Evolutionary conservation across 92 coral and sea anemone genomes (phyloP).

Genomic region (Meandrina meandrites): DNA sequence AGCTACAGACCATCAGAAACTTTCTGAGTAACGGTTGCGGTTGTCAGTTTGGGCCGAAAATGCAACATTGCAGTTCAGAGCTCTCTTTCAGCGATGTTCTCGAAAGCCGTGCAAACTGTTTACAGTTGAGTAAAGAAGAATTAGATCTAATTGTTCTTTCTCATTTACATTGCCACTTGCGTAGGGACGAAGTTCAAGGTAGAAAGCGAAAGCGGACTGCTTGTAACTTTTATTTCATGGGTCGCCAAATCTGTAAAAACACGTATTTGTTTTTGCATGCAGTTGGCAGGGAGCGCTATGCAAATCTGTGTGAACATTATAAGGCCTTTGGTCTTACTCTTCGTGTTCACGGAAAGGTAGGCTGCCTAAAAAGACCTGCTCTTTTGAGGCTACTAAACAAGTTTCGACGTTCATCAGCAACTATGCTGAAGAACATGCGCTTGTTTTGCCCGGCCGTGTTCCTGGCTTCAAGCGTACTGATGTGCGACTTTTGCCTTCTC

Average conservation of each 20-base stretch:
- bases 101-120: too few species aligned
- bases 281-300: too few species aligned
- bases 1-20: neutral
- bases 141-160: too few species aligned
- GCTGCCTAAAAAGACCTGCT: too few species aligned
- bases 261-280: constrained; percentile 50
- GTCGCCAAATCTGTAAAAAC: constrained; percentile 44
- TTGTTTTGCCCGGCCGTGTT: constrained; percentile 62
- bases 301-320: too few species aligned
- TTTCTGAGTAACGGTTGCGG: neutral
- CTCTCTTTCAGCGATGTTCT: neutral
- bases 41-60: neutral
- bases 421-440: constrained; percentile 59
- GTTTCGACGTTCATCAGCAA: constrained; percentile 50
- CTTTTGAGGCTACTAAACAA: too few species aligned
- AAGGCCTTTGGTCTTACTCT: too few species aligned
- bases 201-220: constrained; percentile 46
- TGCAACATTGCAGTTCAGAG: neutral
- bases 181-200: constrained; percentile 27
- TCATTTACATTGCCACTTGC: constrained; percentile 46
- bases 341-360: too few species aligned
- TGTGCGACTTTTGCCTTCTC: too few species aligned
- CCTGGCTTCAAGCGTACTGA: constrained; percentile 54
- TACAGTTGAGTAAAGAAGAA: too few species aligned
- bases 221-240: constrained; percentile 35